A percentile compares a stretch with the other conserved stretches of the same genome.
These are phyloP conservation scores for Eretmochelys imbricata DNA, from an alignment of 2,113 vertebrate genomes.

Conservation along the genomic window DNA sequence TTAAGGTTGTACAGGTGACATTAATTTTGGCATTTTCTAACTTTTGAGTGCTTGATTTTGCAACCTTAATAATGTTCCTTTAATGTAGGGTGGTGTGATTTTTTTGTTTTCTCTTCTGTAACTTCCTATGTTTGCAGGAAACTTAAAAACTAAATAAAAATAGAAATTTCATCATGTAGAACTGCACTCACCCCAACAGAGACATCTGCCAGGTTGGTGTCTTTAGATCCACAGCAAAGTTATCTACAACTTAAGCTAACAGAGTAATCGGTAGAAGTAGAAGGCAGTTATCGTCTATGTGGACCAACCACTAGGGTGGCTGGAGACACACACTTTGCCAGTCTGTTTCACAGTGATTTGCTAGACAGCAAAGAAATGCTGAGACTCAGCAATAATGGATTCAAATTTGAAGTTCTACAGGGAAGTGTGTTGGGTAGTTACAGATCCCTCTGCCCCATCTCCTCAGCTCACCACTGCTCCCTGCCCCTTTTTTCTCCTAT, in stretches of 20 bases:
- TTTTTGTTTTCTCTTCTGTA: too few species aligned
- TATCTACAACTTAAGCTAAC: neutral
- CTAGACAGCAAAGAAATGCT: neutral
- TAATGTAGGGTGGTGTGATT: neutral
- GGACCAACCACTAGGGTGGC: neutral
- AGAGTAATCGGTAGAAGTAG: rapidly evolving
- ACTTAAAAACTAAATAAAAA: neutral
- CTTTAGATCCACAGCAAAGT: neutral
- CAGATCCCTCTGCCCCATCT: neutral
- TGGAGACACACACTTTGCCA: neutral
- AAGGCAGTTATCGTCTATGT: neutral
- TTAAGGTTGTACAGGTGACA: neutral
- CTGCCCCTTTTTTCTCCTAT: neutral
- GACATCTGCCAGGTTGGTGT: neutral
- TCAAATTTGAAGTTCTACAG: neutral
- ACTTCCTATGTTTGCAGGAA: neutral
- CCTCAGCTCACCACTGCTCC: neutral
- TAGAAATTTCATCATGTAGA: neutral
- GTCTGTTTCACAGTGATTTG: neutral
- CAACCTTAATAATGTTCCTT: neutral
- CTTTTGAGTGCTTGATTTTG: neutral
- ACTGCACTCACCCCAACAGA: too few species aligned
- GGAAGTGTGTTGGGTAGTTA: neutral
- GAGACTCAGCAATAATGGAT: neutral
- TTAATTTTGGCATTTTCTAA: neutral